Percentiles rank a stretch among this genome's conserved stretches.
Conservation (phyloP, 2,113 vertebrate genomes). For the Macrotis lagotis region DNA sequence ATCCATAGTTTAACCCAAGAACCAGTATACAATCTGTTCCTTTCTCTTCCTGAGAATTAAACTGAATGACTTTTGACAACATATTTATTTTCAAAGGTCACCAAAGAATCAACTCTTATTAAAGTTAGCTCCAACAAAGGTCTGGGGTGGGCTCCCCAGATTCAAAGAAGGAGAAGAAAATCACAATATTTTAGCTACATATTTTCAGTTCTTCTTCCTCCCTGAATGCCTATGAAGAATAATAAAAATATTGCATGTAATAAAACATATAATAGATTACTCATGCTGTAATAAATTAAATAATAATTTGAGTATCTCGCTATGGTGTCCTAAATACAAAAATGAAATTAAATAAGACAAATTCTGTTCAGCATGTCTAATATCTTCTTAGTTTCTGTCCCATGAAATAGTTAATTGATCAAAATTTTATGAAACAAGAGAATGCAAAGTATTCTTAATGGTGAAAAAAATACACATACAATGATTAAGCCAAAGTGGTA, state of each 20-base stretch:
- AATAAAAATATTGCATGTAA: not conserved
- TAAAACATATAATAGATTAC: not conserved
- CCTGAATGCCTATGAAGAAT: not conserved
- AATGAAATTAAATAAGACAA: not conserved
- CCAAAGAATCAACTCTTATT: not conserved
- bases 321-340: not conserved
- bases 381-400: not conserved
- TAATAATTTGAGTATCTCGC: not conserved
- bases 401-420: not conserved
- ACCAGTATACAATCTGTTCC: not conserved
- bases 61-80: not conserved
- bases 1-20: not conserved
- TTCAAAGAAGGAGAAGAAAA: not conserved
- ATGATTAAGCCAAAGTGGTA: not conserved
- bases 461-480: not conserved
- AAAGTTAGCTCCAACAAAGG: not conserved
- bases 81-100: not conserved
- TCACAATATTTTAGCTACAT: not conserved
- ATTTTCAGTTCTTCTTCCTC: not conserved
- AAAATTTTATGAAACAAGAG: not conserved
- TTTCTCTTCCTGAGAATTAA: not conserved
- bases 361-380: not conserved
- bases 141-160: not conserved
- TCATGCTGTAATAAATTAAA: not conserved
- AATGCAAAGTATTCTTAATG: not conserved